A percentile compares a stretch with the other conserved stretches of the same genome.
These are phyloP conservation scores for Misgurnus anguillicaudatus DNA, from an alignment of 2,113 vertebrate genomes.

Conservation along the genomic window DNA sequence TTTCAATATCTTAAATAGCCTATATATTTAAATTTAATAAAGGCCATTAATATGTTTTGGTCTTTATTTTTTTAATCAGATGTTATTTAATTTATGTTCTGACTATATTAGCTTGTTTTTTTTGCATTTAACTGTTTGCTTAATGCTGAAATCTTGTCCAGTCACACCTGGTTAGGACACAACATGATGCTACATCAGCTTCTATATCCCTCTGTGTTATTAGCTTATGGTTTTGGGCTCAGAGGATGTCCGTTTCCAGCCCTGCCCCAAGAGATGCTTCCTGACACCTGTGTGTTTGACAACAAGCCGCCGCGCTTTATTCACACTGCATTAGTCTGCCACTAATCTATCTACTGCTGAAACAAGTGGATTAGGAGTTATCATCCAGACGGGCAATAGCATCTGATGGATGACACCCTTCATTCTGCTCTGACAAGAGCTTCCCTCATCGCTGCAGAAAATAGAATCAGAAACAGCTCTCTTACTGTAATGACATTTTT, in stretches of 20 bases:
- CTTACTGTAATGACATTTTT: slow-evolving; percentile 46
- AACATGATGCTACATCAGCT: not conserved
- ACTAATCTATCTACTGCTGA: slow-evolving; percentile 50
- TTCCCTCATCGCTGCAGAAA: slow-evolving; percentile 43
- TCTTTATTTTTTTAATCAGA: too few relatives aligned
- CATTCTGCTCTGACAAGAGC: slow-evolving; percentile 45
- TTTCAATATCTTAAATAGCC: not conserved
- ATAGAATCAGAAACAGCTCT: slow-evolving; percentile 48
- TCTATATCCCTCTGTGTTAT: not conserved
- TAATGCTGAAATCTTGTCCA: too few relatives aligned
- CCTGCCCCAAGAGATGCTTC: not conserved
- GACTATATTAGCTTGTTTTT: not conserved
- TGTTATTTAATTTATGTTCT: too few relatives aligned
- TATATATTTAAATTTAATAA: not conserved
- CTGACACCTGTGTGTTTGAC: slow-evolving; percentile 37
- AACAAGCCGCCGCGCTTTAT: slow-evolving; percentile 5
- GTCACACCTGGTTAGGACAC: too few relatives aligned
- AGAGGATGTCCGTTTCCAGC: not conserved
- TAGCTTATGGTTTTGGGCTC: not conserved
- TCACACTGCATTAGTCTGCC: slow-evolving; percentile 39
- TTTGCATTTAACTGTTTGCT: not conserved
- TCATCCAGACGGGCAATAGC: slow-evolving; percentile 51
- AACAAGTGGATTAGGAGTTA: slow-evolving; percentile 56
- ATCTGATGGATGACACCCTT: slow-evolving; percentile 57
- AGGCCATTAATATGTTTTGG: not conserved